Evolutionary conservation across 35 echinoderm and acorn worm species (phyloP).

Genomic region (Ophioderma brevispina): DNA sequence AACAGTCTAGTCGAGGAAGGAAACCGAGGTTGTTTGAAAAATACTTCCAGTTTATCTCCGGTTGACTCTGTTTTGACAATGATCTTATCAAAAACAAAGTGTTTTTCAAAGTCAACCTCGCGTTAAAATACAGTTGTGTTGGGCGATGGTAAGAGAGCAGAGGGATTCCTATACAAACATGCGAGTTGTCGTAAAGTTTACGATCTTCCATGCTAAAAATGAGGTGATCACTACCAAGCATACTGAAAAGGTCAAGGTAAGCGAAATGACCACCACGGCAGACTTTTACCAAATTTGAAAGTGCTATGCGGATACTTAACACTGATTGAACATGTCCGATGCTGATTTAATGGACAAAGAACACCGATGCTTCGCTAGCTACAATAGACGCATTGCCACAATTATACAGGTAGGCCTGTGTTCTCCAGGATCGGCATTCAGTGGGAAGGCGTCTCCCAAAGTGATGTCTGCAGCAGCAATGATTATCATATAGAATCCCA

Average conservation of each 20-base stretch:
- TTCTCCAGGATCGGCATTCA: conserved; percentile 39
- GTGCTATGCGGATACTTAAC: conserved; percentile 62
- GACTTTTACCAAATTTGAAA: conserved; percentile 42
- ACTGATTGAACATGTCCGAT: conserved; percentile 66
- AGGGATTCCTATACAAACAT: conserved; percentile 69
- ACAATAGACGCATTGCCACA: conserved; percentile 40
- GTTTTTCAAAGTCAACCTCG: not conserved
- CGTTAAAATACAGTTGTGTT: not conserved
- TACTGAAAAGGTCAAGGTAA: conserved; percentile 34
- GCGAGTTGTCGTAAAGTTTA: conserved; percentile 51
- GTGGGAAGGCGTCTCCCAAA: conserved; percentile 45
- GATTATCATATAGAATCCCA: conserved; percentile 71
- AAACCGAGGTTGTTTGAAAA: too few relatives aligned
- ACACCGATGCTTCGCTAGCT: conserved; percentile 55
- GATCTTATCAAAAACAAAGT: not conserved
- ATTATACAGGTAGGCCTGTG: conserved; percentile 32
- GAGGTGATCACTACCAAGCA: conserved; percentile 32
- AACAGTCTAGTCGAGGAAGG: too few relatives aligned
- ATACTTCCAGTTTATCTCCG: not conserved
- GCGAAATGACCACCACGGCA: not conserved
- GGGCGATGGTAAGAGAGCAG: not conserved
- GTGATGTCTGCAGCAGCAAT: conserved; percentile 42
- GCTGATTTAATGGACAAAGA: conserved; percentile 59
- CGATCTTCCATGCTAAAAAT: conserved; percentile 25
- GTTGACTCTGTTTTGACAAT: not conserved